These are phyloP conservation scores for Pogonophryne albipinna DNA, from an alignment of 2,797 vertebrate genomes.

Conservation along the genomic window DNA sequence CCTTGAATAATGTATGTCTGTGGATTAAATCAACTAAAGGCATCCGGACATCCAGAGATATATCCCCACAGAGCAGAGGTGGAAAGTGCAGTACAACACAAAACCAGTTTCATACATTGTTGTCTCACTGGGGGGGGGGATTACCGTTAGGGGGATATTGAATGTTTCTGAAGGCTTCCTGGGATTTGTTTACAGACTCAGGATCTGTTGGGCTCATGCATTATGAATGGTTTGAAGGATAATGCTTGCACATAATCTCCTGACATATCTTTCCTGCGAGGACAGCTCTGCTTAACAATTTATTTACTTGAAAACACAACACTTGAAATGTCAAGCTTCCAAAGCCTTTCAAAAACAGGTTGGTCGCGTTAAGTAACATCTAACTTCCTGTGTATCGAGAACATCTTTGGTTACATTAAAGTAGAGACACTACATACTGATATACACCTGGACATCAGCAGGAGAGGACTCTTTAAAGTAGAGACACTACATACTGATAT, in stretches of 20 bases:
- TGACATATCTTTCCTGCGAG: not conserved
- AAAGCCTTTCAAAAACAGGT: not conserved
- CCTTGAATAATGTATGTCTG: not conserved
- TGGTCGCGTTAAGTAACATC: not conserved
- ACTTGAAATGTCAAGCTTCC: not conserved
- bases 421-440: too few species aligned
- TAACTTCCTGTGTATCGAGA: not conserved
- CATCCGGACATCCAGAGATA: not conserved
- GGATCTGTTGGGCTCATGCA: not conserved
- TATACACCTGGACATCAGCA: too few species aligned
- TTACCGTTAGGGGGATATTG: not conserved
- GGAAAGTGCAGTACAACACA: not conserved
- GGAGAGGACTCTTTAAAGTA: too few species aligned
- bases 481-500: too few species aligned
- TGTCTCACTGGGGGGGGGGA: not conserved
- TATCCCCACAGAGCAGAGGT: not conserved
- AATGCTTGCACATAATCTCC: not conserved
- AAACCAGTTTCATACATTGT: not conserved
- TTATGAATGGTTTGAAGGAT: conserved; percentile 6
- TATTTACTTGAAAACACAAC: not conserved
- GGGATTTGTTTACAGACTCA: conserved; percentile 8
- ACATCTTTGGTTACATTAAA: not conserved
- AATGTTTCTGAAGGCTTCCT: not conserved
- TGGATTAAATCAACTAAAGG: not conserved
- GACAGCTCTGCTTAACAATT: not conserved